phyloP scores from a whole-genome alignment of 2,797 vertebrate species.

The Peromyscus eremicus region DNA sequence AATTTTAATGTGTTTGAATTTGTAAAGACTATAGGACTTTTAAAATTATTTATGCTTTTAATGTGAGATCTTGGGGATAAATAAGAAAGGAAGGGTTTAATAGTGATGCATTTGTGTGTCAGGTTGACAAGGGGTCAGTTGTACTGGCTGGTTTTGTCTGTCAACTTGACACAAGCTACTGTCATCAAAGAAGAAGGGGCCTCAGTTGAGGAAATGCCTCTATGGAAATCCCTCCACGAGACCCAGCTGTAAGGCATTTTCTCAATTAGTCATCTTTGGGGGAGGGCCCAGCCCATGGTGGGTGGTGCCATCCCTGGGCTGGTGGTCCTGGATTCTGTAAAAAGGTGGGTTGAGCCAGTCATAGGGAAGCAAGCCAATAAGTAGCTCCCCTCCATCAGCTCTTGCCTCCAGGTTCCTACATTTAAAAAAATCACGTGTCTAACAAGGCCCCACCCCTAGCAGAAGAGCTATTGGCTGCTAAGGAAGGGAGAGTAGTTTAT shows the following conservation, averaged over 20 bases:
- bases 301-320: background rate
- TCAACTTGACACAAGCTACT: background rate
- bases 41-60: background rate
- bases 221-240: background rate
- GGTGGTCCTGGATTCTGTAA: background rate
- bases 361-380: background rate
- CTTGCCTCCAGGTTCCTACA: background rate
- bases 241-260: background rate
- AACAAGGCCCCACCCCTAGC: too few relatives aligned
- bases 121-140: background rate
- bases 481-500: too few relatives aligned
- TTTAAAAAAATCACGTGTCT: too few relatives aligned
- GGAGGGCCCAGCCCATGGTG: background rate
- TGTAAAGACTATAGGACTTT: background rate
- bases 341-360: background rate
- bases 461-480: too few relatives aligned
- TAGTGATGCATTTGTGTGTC: background rate
- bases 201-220: background rate
- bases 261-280: background rate
- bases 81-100: background rate
- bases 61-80: background rate
- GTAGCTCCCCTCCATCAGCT: background rate
- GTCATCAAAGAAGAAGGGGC: background rate
- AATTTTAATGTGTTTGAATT: background rate
- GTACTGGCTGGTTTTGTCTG: background rate